Evolutionary conservation across 1,140 invertebrate genomes (phyloP), one percentile per base, ranked within the genome.

Genomic region (Musca domestica): DNA sequence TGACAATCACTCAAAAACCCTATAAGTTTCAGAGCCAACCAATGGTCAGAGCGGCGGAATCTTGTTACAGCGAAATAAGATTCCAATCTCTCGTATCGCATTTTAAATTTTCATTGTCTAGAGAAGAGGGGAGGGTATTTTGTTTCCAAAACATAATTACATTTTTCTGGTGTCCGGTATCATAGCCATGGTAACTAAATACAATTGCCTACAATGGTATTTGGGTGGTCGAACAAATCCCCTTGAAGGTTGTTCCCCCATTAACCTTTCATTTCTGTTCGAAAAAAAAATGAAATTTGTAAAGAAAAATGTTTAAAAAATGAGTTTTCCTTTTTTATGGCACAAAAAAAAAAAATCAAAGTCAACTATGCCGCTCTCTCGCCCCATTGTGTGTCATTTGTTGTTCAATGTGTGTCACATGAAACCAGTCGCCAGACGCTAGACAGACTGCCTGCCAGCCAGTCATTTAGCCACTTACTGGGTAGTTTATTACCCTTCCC

Each of bases 91-190:
- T 41, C 34, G 12, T 5, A 12, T 41, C 12, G 34, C 34, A 41
- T 7, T 41, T n/a, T n/a, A n/a, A n/a, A n/a, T n/a, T n/a, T 5
- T 41, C 34, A 41, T 2, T 5, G 34, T 41, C 10, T 9, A 7
- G 34, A 10, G n/a, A n/a, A n/a, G 34, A 41, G 10, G 12, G 34
- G 5, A 41, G 34, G 34, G 34, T 12, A 41, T 41, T 41, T 14
- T 61, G 25, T 61, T 61, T 34, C 17, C 27, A 61, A 61, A 61
- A 61, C 15, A 61, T 19, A 61, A 61, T 41, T 17, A 61, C 27
- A 41, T 10, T 41, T n/a, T 41, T 61, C 34, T 10, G 20, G 56
- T 61, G 27, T 61, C 15, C 27, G 27, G 27, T 61, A 61, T 34
- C 30, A 15, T 7, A 12, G 27, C 27, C 27, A 30, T 30, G 3